Base-by-base conservation (phyloP, 2,888 invertebrate genomes). In the Seira ritae region DNA sequence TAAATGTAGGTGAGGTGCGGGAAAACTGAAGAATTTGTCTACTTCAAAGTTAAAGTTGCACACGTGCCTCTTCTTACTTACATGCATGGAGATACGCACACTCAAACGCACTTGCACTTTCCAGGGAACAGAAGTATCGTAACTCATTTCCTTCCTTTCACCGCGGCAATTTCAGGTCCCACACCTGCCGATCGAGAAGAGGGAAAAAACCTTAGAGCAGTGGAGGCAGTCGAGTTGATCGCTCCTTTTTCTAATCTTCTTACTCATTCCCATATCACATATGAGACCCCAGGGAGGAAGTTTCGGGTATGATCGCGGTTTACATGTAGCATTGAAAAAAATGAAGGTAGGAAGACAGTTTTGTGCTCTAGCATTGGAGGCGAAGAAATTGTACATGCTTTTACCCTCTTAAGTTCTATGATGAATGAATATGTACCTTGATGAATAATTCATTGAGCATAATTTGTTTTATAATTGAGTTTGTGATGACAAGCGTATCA, bases 161-260 rank as follows among this genome's bases (percentile, higher is more conserved):
- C 92, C 4, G 91, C 92, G 15, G 93, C 93, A 66, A 95, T 89
- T 90, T 94, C 93, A n/a, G 93, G 91, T 10, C 93, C 92, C 55
- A 93, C 90, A 88, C 93, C 93, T 85, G 94, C 94, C 95, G 95
- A 96, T 80, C 92, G 91, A 2, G 20, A 50, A 69, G 6, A 31
- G 31, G 31, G 8, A 31, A 31, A 31, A 37, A 3, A 31, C 31
- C 31, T 69, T 3, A 23, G n/a, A 66, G 20, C 17, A 22, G 55
- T 42, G 10, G 31, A 70, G n/a, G 1, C 15, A 55, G 8, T 2
- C 55, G 10, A 24, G 20, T 17, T 15, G 55, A 55, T 55, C 17
- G 55, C 55, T 55, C 55, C 55, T 55, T 23, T 46, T 46, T 22
- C 50, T 69, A 19, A 19, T 20, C 46, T 50, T 46, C 46, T 22